Evolutionary conservation across 1,140 invertebrate genomes (phyloP), one percentile per base, ranked within the genome.

Genomic region (Himalopsyche phryganea): DNA sequence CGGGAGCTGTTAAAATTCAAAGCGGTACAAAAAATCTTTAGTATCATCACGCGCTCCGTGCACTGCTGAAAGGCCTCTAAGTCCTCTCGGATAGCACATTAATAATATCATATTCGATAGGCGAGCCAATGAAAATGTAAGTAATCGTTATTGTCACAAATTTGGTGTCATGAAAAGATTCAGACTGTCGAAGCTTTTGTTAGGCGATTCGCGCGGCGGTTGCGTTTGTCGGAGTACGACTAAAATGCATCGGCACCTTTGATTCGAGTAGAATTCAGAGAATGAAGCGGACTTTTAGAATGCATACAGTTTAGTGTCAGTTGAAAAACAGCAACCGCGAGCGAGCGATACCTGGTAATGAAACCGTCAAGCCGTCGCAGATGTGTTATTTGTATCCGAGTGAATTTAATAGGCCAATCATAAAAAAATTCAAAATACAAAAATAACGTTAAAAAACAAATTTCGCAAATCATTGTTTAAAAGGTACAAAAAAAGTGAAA

Each of bases 381-480:
- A 44, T 17, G 18, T 11, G 32, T 46, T 56, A 49, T 19, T 19
- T 32, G 15, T 48, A 40, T 57, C 54, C 54, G 20, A 14, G 11
- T 23, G 23, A 45, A 57, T 50, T 57, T 57, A 50, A 47, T 42
- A 57, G 54, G 54, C 54, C 54, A 57, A 57, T 50, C 53, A 38
- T 50, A 42, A 50, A 50, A 36, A 42, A 50, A 57, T 44, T 41
- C 49, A 60, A 35, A 52, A 60, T 46, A 61, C 23, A 49, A 61
- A 60, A 55, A 54, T 35, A 63, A 62, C 62, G 54, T 61, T 65
- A 73, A 70, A 64, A 28, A 28, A 28, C 55, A 68, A 59, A 58
- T 50, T 57, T 57, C 38, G 54, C 54, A 57, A 57, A 57, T 57
- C 38, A 45, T 47, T 49, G n/a, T 11, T 48, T 28, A 33, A 48